Evolutionary conservation across 1,140 invertebrate genomes (phyloP).

Genomic region (Pogonognathellus flavescens): DNA sequence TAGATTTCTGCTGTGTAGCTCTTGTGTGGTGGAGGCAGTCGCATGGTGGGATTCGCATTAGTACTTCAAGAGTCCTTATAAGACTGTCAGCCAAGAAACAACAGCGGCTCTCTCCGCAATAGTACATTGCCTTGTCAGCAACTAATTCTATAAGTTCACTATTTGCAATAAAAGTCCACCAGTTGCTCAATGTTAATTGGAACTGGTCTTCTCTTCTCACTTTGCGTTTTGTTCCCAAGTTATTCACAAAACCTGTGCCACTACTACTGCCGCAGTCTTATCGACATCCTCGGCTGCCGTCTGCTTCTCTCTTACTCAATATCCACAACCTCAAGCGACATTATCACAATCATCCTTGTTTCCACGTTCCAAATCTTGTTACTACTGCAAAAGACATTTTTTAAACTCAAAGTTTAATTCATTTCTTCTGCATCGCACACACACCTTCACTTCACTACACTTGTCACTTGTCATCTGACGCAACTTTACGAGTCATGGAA

Average conservation of each 20-base stretch:
- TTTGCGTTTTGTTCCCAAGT: too few species aligned
- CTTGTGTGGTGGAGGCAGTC: slow-evolving; percentile 41
- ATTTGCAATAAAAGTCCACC: slow-evolving; percentile 18
- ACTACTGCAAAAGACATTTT: neutral
- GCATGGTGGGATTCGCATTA: slow-evolving; percentile 39
- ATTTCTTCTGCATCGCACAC: neutral
- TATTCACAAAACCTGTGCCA: too few species aligned
- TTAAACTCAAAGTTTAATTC: neutral
- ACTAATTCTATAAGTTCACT: slow-evolving; percentile 20
- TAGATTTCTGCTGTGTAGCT: neutral
- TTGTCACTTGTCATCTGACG: neutral
- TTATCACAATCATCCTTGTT: too few species aligned
- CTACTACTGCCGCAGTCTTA: neutral
- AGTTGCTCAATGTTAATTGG: slow-evolving; percentile 4
- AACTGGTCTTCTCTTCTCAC: neutral
- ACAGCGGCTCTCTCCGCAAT: slow-evolving; percentile 17
- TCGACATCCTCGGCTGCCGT: neutral
- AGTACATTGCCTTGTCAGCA: slow-evolving; percentile 43
- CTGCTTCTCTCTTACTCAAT: neutral
- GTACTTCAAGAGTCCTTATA: slow-evolving; percentile 40
- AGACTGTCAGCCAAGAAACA: slow-evolving; percentile 35
- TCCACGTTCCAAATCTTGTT: neutral
- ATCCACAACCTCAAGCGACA: too few species aligned
- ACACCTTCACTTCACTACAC: neutral
- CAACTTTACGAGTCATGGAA: neutral